Conservation (phyloP, 2,888 invertebrate species). For the Unio delphinus region DNA sequence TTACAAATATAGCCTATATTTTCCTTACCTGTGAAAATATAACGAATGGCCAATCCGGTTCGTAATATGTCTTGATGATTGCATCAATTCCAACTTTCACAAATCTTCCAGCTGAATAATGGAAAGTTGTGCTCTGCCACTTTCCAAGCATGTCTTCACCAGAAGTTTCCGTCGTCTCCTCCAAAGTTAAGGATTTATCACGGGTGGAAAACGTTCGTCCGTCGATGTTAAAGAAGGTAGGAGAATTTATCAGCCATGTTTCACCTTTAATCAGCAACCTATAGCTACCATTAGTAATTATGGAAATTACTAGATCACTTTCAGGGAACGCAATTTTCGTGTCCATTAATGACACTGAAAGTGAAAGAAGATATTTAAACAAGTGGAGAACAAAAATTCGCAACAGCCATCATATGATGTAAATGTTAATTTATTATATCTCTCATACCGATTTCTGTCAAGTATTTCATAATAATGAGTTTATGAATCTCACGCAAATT, state of each 20-base stretch:
- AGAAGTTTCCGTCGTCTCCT: conserved; percentile 2
- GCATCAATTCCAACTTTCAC: conserved; percentile 12
- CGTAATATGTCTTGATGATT: conserved; percentile 14
- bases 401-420: too few relatives aligned
- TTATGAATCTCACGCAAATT: too few relatives aligned
- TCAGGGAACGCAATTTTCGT: not conserved
- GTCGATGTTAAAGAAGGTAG: conserved; percentile 37
- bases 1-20: not conserved
- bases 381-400: too few relatives aligned
- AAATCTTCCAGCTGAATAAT: conserved; percentile 8
- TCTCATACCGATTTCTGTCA: too few relatives aligned
- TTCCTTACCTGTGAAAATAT: conserved; percentile 29
- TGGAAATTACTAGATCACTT: conserved; percentile 16
- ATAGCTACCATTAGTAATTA: conserved; percentile 27
- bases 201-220: conserved; percentile 28
- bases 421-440: too few relatives aligned
- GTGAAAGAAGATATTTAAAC: too few relatives aligned
- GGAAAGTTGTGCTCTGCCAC: conserved; percentile 15
- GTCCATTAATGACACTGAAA: too few relatives aligned
- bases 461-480: too few relatives aligned
- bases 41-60: conserved; percentile 15
- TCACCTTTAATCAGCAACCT: conserved; percentile 18
- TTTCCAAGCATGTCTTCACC: conserved; percentile 27
- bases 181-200: conserved; percentile 28
- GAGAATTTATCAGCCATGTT: conserved; percentile 38